Evolutionary conservation across 2,888 invertebrate genomes (phyloP).

Genomic region (Deilephila elpenor): DNA sequence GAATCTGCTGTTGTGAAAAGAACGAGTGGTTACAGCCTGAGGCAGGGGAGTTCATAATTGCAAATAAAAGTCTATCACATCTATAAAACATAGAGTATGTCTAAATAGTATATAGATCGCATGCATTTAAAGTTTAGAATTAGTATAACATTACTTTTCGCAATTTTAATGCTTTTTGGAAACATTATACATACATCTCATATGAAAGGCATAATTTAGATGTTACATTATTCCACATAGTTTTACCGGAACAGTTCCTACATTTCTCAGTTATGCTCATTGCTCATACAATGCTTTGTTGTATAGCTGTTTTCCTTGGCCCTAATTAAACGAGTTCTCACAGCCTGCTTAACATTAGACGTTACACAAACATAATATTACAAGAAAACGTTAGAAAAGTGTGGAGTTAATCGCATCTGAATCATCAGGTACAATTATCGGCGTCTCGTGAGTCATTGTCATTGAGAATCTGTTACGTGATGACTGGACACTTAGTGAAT

Average conservation of each 20-base stretch:
- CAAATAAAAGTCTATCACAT: no score
- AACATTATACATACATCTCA: no score
- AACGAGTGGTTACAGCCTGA: no score
- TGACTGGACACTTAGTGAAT: constrained; percentile 11
- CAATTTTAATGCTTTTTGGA: no score
- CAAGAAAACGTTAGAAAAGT: constrained; percentile 7
- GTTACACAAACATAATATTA: constrained; percentile 14
- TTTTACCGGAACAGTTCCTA: not conserved
- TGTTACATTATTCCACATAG: no score
- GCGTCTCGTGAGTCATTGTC: constrained; percentile 19
- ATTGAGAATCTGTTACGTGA: constrained; percentile 24
- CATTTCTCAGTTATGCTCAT: not conserved
- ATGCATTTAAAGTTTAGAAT: no score
- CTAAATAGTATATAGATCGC: no score
- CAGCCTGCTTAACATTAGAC: constrained; percentile 26
- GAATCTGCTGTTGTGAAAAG: no score
- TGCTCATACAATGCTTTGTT: not conserved
- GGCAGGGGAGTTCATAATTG: no score
- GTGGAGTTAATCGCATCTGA: constrained; percentile 18
- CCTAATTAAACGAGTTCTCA: constrained; percentile 26
- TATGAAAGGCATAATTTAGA: no score
- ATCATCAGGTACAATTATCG: constrained; percentile 22
- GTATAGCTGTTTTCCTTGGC: constrained; percentile 19
- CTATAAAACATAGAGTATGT: no score
- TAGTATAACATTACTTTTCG: no score